Percentiles rank a stretch among this genome's conserved stretches.
These are phyloP conservation scores for Gobius niger DNA, from an alignment of 2,113 vertebrate species.

Conservation along the genomic window DNA sequence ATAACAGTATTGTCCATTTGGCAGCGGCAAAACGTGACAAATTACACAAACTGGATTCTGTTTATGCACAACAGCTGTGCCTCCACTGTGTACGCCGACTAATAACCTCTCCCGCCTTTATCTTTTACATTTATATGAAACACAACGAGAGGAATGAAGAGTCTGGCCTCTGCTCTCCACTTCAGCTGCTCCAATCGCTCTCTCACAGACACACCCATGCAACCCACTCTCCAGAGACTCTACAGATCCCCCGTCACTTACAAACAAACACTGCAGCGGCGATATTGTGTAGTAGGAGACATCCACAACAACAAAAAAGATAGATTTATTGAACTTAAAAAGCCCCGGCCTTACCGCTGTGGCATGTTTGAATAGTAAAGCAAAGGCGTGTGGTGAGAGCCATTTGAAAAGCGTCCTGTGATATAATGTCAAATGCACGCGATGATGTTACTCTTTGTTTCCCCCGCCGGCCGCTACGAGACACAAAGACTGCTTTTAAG, in stretches of 20 bases:
- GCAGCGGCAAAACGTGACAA: not conserved
- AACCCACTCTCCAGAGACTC: constrained; percentile 12
- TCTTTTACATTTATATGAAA: constrained; percentile 27
- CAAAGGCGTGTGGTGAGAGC: constrained; percentile 61
- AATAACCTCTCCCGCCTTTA: constrained; percentile 50
- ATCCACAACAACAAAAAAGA: constrained; percentile 41
- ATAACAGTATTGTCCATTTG: not conserved
- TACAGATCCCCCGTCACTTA: constrained; percentile 32
- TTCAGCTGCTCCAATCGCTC: not conserved
- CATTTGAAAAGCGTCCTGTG: constrained; percentile 55
- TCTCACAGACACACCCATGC: constrained; percentile 4
- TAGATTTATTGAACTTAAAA: constrained; percentile 44
- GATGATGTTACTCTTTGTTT: constrained; percentile 8
- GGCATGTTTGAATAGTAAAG: constrained; percentile 53
- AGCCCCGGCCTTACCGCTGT: constrained; percentile 25
- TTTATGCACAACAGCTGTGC: not conserved
- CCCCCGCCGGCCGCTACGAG: constrained; percentile 32
- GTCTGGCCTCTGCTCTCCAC: constrained; percentile 29
- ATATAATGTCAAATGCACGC: constrained; percentile 61
- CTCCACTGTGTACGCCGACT: constrained; percentile 24
- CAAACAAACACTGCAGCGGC: constrained; percentile 30
- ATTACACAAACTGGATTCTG: not conserved
- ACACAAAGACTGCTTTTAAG: constrained; percentile 45
- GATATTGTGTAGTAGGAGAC: constrained; percentile 33
- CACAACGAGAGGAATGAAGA: constrained; percentile 33